A percentile compares a stretch with the other conserved stretches of the same genome.
These are phyloP conservation scores for Elephas maximus DNA, from an alignment of 2,113 vertebrate genomes.

Conservation along the genomic window DNA sequence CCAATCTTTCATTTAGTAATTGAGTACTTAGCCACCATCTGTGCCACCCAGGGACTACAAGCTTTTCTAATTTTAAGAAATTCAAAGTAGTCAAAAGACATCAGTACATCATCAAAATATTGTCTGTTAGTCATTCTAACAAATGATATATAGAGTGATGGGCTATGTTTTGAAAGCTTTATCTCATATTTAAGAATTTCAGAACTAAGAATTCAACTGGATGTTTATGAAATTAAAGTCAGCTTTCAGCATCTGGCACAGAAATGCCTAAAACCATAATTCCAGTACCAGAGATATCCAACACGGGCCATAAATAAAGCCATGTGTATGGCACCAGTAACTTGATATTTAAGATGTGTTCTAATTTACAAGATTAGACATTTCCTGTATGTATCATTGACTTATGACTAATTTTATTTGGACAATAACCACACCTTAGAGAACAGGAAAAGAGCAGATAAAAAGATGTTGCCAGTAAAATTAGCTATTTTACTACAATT, in stretches of 20 bases:
- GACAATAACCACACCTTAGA: background rate
- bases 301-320: background rate
- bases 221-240: background rate
- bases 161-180: background rate
- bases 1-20: too few species aligned
- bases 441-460: background rate
- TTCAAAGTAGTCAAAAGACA: background rate
- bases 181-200: constrained; percentile 10
- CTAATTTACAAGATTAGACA: background rate
- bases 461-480: background rate
- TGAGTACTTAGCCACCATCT: too few species aligned
- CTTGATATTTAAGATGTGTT: constrained; percentile 29
- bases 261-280: background rate
- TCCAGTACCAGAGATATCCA: background rate
- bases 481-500: background rate
- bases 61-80: constrained; percentile 39
- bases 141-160: background rate
- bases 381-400: background rate
- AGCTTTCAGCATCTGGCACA: background rate
- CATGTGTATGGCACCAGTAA: background rate
- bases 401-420: background rate
- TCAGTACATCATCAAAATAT: background rate
- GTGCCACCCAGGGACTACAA: too few species aligned
- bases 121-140: background rate
- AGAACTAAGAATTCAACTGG: background rate